A percentile compares a stretch with the other conserved stretches of the same genome.
phyloP scores from a whole-genome alignment of 2,113 vertebrate genomes.

The human region GRCh38 chr15:67726001-67726500 shows the following conservation, averaged over 20 bases:
- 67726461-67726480: neutral
- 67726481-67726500: conserved; percentile 6
- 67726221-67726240: conserved; percentile 12
- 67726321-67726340: neutral
- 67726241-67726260: neutral
- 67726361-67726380: conserved; percentile 11
- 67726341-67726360: conserved; percentile 27
- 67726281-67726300: neutral
- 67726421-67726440: neutral
- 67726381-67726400: neutral
- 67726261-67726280: neutral
- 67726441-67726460: neutral
- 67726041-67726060: neutral
- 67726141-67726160: neutral
- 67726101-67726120: conserved; percentile 7
- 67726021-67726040: neutral
- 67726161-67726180: neutral
- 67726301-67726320: conserved; percentile 23
- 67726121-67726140: neutral
- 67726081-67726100: neutral
- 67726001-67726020: neutral
- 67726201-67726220: neutral
- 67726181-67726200: neutral
- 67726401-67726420: neutral
- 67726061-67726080: neutral